Evolutionary conservation across 2,797 vertebrate genomes (phyloP), one percentile per base, ranked within the genome.

Genomic region (Sebastes trivittatus): DNA sequence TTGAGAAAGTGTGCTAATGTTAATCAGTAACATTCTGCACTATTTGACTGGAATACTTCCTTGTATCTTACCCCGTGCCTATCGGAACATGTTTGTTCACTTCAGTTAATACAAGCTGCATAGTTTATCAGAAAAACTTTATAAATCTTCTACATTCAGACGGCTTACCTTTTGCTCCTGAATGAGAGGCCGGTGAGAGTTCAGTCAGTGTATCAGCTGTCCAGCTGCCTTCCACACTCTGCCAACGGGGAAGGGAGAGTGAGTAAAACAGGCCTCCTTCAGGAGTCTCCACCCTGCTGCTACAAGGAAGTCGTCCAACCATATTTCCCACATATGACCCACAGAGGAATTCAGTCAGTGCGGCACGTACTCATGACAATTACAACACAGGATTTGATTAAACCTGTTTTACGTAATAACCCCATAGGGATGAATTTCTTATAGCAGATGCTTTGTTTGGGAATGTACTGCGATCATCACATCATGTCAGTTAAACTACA

Each of bases 301-400:
- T 59, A 94, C 76, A 68, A 95, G 95, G 93, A 95, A 95, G 90
- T 92, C 27, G 42, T 81, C 70, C 34, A 7, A 76, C 82, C 63
- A 87, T 83, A 92, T 93, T 94, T 92, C 89, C 38, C 10, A 75
- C 46, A 38, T 27, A 63, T 22, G 59, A 69, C 10, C 58, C 46
- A 63, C 70, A 52, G 69, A 59, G 80, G 75, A 83, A 87, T 86
- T 56, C 75, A 86, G 71, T 25, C 14, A n/a, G 1, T 22, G 60
- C 10, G 20, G n/a, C 75, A 77, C 20, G 18, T 81, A 66, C 3
- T 1, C 58, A 63, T 4, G 2, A 23, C 1, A 23, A 34, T 59
- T 11, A 52, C 23, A 72, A 56, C 25, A 61, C 23, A 9, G 0
- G 1, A 32, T 29, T 74, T 7, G 2, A 22, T 27, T 10, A 34